Evolutionary conservation across 2,888 invertebrate species (phyloP), one percentile per base, ranked within the genome.

Genomic region (Ophion ventricosus): DNA sequence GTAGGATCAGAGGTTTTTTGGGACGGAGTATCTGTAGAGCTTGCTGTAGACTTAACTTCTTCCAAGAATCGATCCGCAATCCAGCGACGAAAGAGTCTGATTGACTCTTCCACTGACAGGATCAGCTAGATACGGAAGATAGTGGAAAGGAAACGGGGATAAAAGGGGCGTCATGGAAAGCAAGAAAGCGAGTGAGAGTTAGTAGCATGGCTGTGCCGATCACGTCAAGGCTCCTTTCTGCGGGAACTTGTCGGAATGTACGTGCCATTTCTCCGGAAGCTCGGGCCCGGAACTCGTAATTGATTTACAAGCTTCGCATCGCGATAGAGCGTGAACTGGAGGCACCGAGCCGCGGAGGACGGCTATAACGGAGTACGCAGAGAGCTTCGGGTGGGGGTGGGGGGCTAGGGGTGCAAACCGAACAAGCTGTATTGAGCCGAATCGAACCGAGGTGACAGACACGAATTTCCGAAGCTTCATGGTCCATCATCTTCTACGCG

Each of bases 261-360:
- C 92, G 91, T 92, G 92, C 90, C 90, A 89, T 90, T 92, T 91
- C 91, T 88, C 88, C 87, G 88, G 57, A 88, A 88, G 89, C 87
- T 88, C 88, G 87, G 85, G 85, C 87, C 56, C 59, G 89, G 88
- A 89, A 90, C 89, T 91, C 89, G 92, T 93, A 93, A 93, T 93
- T 93, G 93, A 93, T 93, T 93, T 93, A 93, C 92, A 91, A 91
- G 92, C 89, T 88, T 89, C 89, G 88, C 89, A 84, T 87, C 88
- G 86, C 88, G 88, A 87, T 82, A 73, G 76, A 85, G 83, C 79
- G 84, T 84, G 79, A 80, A 80, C 57, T 23, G 49, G 67, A 73
- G 72, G 66, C 29, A 49, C 57, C 80, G 76, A 81, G 64, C 43
- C 81, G 78, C 72, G 49, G 69, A 80, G 73, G 61, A 79, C 43